A percentile compares a stretch with the other conserved stretches of the same genome.
These are phyloP conservation scores for Augochlora pura DNA, from an alignment of 1,140 invertebrate genomes.

Conservation along the genomic window DNA sequence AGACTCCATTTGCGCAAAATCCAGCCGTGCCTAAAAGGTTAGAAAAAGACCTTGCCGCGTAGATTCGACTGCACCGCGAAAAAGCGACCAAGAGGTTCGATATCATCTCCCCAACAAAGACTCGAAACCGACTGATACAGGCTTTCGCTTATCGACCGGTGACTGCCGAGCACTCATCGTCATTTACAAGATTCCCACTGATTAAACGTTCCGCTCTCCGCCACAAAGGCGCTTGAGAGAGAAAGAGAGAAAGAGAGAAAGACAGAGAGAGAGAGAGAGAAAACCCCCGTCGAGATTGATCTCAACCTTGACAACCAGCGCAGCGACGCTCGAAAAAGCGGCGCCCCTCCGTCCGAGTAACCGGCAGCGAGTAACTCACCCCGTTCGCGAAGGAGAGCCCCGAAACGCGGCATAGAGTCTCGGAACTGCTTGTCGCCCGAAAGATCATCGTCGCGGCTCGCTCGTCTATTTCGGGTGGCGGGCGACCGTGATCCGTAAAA, in stretches of 20 bases:
- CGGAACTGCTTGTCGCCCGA: background rate
- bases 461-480: constrained; percentile 4
- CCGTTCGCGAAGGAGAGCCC: background rate
- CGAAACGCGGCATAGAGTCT: background rate
- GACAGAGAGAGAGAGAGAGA: too few species aligned
- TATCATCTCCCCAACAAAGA: too few species aligned
- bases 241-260: too few species aligned
- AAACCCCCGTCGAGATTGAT: background rate
- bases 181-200: background rate
- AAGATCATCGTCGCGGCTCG: background rate
- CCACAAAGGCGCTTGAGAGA: background rate
- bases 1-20: too few species aligned
- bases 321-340: background rate
- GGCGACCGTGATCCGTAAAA: constrained; percentile 43
- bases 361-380: background rate
- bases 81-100: too few species aligned
- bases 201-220: background rate
- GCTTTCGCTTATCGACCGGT: background rate
- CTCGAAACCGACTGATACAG: background rate
- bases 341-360: background rate
- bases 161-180: background rate
- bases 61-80: too few species aligned
- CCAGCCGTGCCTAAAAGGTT: too few species aligned
- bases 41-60: too few species aligned
- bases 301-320: constrained; percentile 14